A percentile compares a stretch with the other conserved stretches of the same genome.
These are phyloP conservation scores for Malurus leucopterus DNA, from an alignment of 2,797 vertebrate species.

Conservation along the genomic window DNA sequence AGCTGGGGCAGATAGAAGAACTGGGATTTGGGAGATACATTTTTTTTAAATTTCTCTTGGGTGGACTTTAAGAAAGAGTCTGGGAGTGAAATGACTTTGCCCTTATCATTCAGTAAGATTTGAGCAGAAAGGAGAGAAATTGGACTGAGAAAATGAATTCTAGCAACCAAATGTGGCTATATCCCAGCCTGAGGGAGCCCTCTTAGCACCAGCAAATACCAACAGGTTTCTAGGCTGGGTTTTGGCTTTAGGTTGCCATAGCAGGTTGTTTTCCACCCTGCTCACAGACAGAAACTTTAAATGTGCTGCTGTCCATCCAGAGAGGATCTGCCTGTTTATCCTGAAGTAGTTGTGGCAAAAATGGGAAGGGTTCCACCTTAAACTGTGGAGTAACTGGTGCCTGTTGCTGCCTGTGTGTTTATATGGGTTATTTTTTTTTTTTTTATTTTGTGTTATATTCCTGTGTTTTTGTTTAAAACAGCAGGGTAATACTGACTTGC, in stretches of 20 bases:
- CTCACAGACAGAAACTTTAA: neutral
- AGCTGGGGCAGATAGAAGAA: neutral
- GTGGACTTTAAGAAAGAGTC: neutral
- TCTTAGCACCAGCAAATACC: rapidly evolving
- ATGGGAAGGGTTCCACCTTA: neutral
- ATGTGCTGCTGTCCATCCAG: neutral
- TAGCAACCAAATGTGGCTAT: rapidly evolving
- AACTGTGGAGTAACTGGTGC: neutral
- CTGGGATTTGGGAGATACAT: neutral
- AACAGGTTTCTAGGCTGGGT: neutral
- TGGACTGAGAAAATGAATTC: neutral
- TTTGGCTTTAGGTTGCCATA: neutral
- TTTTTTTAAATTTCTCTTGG: neutral
- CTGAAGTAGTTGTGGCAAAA: neutral
- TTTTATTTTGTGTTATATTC: neutral
- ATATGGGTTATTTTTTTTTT: neutral
- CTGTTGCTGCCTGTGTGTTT: neutral
- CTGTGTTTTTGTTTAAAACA: neutral
- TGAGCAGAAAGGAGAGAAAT: neutral
- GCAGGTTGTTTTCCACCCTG: neutral
- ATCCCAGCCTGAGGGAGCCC: neutral
- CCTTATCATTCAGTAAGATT: rapidly evolving
- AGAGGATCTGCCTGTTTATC: neutral
- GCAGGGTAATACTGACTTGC: neutral
- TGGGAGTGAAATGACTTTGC: neutral